These are phyloP conservation scores for Oscheius myriophilus DNA, from an alignment of 2,888 invertebrate species.

Conservation along the genomic window DNA sequence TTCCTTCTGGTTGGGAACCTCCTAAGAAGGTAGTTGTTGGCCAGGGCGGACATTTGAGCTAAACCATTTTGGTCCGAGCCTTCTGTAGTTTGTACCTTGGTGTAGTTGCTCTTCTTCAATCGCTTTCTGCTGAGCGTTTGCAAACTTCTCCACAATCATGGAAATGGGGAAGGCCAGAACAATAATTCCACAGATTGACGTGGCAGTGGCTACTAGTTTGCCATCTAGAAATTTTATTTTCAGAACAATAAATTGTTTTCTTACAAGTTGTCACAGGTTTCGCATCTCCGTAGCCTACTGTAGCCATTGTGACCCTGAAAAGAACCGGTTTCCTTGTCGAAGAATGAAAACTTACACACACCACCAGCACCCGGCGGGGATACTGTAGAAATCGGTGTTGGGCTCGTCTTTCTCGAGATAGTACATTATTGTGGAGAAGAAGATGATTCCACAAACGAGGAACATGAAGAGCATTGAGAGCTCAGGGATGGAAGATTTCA, in stretches of 20 bases:
- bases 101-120: constrained; percentile 64
- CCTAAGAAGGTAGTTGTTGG: constrained; percentile 64
- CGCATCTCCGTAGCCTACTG: constrained; percentile 68
- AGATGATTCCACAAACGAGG: constrained; percentile 68
- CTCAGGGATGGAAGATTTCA: constrained; percentile 64
- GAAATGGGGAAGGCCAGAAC: constrained; percentile 69
- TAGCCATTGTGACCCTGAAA: constrained; percentile 60
- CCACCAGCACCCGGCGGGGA: constrained; percentile 70
- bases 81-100: constrained; percentile 51
- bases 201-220: constrained; percentile 67
- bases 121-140: constrained; percentile 65
- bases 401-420: constrained; percentile 68
- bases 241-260: constrained; percentile 6
- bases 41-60: constrained; percentile 68
- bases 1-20: constrained; percentile 60
- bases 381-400: constrained; percentile 65
- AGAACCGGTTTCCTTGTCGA: not conserved
- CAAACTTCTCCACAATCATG: constrained; percentile 70
- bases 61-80: constrained; percentile 17
- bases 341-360: constrained; percentile 61
- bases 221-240: constrained; percentile 56
- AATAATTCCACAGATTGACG: constrained; percentile 68
- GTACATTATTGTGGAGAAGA: constrained; percentile 69
- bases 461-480: constrained; percentile 69
- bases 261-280: constrained; percentile 63